These are phyloP conservation scores for Spea hammondii DNA, from an alignment of 2,797 vertebrate genomes.

Conservation along the genomic window DNA sequence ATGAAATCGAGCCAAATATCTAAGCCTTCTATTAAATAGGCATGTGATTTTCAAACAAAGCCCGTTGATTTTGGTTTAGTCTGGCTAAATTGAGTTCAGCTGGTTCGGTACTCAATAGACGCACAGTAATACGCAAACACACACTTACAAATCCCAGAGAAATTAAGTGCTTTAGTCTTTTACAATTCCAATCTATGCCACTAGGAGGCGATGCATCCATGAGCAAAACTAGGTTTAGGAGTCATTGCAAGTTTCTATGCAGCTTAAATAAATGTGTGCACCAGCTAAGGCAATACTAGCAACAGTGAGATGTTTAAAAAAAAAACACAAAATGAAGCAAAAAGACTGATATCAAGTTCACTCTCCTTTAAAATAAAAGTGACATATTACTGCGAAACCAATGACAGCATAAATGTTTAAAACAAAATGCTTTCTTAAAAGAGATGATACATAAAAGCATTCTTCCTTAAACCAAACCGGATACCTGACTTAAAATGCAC, in stretches of 20 bases:
- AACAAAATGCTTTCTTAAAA: too few species aligned
- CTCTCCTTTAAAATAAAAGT: too few species aligned
- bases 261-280: not conserved
- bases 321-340: constrained; percentile 1
- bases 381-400: too few species aligned
- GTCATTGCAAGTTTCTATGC: not conserved
- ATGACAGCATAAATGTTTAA: too few species aligned
- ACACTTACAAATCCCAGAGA: constrained; percentile 30
- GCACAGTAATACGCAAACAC: constrained; percentile 14
- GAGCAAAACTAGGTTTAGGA: not conserved
- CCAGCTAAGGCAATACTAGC: not conserved
- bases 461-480: too few species aligned
- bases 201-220: constrained; percentile 24
- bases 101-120: not conserved
- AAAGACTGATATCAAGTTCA: too few species aligned
- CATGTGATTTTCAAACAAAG: not conserved
- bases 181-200: constrained; percentile 2
- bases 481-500: too few species aligned
- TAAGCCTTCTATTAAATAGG: constrained; percentile 15
- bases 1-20: constrained; percentile 10
- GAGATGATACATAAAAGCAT: too few species aligned
- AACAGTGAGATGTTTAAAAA: constrained; percentile 50
- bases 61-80: not conserved
- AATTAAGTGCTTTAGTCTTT: constrained; percentile 38
- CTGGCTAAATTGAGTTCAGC: not conserved